Base-by-base conservation (phyloP, 2,888 invertebrate species). In the Atrina japonica region DNA sequence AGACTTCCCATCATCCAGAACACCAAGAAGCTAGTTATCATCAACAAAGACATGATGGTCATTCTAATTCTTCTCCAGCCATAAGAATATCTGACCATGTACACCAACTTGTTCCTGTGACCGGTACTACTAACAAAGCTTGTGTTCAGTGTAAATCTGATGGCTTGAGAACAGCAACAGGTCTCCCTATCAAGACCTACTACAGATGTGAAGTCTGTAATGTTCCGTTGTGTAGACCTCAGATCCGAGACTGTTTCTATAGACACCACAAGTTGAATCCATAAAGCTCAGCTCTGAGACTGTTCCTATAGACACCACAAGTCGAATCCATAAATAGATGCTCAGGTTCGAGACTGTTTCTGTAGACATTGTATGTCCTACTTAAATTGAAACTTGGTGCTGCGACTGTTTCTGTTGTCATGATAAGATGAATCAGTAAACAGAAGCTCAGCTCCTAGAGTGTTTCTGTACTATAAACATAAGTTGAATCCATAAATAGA, bases 81-180 rank as follows among this genome's bases (percentile, higher is more conserved):
- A 11, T 35, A 35, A 35, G 35, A 35, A 35, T 35, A 35, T 35
- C 30, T 18, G 56, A 56, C 6, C 18, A 35, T 2, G 21, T 35
- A 56, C 66, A 66, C 27, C 30, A 29, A 21, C 49, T 66, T 30
- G 58, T 66, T 14, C 66, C 58, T 18, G 66, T 58, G 29, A 16
- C 23, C 16, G 66, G 66, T 18, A 45, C 66, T 23, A 58, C 66
- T 6, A 66, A 66, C 49, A 66, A 66, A 50, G 58, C 66, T 3
- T 66, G 66, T 27, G 66, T 58, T n/a, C 45, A 49, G 35, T 66
- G 66, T 58, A 66, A 66, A 41, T 58, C 30, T 25, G 49, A 58
- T 35, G 66, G 66, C 23, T 23, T 66, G 27, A 55, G 49, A 40
- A 66, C 66, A 3, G 58, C 66, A 21, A 66, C 66, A 18, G 66